Base-by-base conservation (phyloP, 92 coral and sea anemone genomes). In the Zoanthus sansibaricus region DNA sequence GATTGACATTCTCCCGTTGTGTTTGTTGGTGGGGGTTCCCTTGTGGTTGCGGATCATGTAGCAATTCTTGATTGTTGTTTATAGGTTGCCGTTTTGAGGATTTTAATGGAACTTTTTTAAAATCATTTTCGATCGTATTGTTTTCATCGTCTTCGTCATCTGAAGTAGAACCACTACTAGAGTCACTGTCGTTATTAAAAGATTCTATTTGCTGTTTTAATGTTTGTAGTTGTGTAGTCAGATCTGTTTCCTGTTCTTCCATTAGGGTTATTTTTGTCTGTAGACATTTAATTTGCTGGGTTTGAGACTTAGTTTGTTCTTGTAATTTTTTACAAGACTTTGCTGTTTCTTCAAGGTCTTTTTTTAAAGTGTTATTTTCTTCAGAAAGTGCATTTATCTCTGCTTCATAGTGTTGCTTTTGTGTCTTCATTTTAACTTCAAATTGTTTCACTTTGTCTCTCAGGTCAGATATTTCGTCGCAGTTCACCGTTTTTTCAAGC, bases 111-210 rank as follows among this genome's bases (percentile, higher is more conserved):
- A 6, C 2, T 64, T 64, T 64, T 48, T n/a, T 7, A 75, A 8
- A 7, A 75, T 75, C 44, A 48, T 49, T 51, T 48, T 48, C 64
- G 9, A 18, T 52, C n/a, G 62, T 75, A 48, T 75, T 75, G 64
- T 76, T 76, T 20, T 51, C 80, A 3, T 76, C 80, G 66, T 76
- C 80, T 76, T 76, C 80, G 80, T 76, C 80, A 76, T 76, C 80
- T 16, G 80, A 76, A 42, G 16, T n/a, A 9, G 62, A 76, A 76
- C 61, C 15, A 17, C 61, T 55, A 17, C 31, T 66, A 76, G 80
- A 76, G 9, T 76, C 15, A 52, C 80, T 76, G 47, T 49, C 64
- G 31, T 76, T 21, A 76, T 20, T 52, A 48, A 76, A 18, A 76
- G 64, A 20, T 42, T 76, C 80, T 17, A 76, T 76, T 76, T 52